Evolutionary conservation across 2,888 invertebrate genomes (phyloP).

Genomic region (Linyphia triangularis): DNA sequence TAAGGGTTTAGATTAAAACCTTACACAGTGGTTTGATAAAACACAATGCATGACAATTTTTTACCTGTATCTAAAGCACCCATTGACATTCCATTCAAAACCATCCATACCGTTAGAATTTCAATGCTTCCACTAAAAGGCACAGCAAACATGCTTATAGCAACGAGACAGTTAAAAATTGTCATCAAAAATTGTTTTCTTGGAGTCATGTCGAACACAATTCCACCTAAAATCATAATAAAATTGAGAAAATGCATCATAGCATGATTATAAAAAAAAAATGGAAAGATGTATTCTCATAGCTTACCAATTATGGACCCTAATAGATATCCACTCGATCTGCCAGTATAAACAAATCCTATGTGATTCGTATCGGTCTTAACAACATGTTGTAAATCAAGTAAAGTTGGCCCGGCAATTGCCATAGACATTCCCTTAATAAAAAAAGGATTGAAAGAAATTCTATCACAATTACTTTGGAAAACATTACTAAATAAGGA

Average conservation of each 20-base stretch:
- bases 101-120: slow-evolving; percentile 78
- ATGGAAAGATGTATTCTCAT: neutral
- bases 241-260: neutral
- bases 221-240: slow-evolving; percentile 76
- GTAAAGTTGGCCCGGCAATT: slow-evolving; percentile 53
- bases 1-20: too few species aligned
- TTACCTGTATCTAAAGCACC: slow-evolving; percentile 78
- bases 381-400: slow-evolving; percentile 61
- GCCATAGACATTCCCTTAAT: slow-evolving; percentile 69
- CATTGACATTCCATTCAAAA: slow-evolving; percentile 80
- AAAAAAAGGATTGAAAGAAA: too few species aligned
- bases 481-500: too few species aligned
- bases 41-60: neutral
- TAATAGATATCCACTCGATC: slow-evolving; percentile 64
- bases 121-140: slow-evolving; percentile 64
- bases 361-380: slow-evolving; percentile 57
- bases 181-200: slow-evolving; percentile 47
- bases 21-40: too few species aligned
- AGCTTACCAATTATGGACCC: slow-evolving; percentile 62
- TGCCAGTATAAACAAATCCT: slow-evolving; percentile 58
- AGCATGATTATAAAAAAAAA: too few species aligned
- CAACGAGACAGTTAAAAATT: slow-evolving; percentile 46
- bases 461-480: too few species aligned
- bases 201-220: slow-evolving; percentile 55
- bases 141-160: slow-evolving; percentile 21